Percentiles rank a stretch among this genome's conserved stretches.
Conservation (phyloP, 2,113 vertebrate genomes). For the Colistium nudipinnis region DNA sequence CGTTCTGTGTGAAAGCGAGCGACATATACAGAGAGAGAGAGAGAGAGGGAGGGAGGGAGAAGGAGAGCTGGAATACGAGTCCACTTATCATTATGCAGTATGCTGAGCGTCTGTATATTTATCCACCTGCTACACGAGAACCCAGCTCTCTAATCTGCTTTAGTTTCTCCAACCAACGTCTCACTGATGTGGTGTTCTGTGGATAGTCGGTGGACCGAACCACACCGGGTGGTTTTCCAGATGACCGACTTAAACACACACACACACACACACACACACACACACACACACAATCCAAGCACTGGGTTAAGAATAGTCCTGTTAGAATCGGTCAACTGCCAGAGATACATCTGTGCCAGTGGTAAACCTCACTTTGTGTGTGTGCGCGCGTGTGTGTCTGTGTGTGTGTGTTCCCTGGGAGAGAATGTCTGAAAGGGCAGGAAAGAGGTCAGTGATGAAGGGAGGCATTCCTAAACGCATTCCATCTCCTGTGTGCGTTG, state of each 20-base stretch:
- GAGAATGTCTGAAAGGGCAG: conserved; percentile 47
- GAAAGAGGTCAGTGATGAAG: conserved; percentile 22
- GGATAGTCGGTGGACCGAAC: conserved; percentile 57
- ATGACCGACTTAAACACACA: conserved; percentile 63
- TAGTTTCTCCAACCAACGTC: conserved; percentile 64
- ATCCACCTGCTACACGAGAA: conserved; percentile 77
- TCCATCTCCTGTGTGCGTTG: conserved; percentile 12
- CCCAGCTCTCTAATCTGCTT: conserved; percentile 70
- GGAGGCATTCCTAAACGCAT: conserved; percentile 32
- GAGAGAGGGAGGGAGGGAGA: neutral
- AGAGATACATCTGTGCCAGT: conserved; percentile 62
- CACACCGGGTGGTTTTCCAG: conserved; percentile 72
- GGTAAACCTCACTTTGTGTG: conserved; percentile 59
- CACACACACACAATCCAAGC: conserved; percentile 42
- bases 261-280: conserved; percentile 21
- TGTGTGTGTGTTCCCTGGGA: conserved; percentile 57
- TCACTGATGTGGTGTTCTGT: conserved; percentile 67
- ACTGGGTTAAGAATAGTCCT: conserved; percentile 68
- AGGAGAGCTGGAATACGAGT: neutral
- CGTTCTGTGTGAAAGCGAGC: conserved; percentile 10
- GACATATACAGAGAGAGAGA: too few relatives aligned
- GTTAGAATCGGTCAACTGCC: conserved; percentile 58
- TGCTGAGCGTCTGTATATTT: conserved; percentile 59
- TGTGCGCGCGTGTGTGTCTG: conserved; percentile 24
- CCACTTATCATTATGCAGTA: conserved; percentile 45